Percentiles rank a stretch among this genome's conserved stretches.
phyloP scores from a whole-genome alignment of 2,797 vertebrate species.

The Loris lydekkerianus region DNA sequence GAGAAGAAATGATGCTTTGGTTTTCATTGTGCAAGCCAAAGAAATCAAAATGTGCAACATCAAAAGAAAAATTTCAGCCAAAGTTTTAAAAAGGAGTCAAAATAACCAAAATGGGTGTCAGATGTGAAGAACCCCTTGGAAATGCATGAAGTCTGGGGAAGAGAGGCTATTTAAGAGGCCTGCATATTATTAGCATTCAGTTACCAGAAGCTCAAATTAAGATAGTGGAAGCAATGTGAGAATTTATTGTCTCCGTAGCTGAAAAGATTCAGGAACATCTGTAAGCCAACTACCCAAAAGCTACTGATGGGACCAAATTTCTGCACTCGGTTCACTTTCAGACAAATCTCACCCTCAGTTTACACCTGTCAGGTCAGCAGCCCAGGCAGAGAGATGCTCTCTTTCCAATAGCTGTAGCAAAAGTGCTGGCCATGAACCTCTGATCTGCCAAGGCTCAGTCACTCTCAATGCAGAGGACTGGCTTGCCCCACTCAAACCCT shows the following conservation, averaged over 20 bases:
- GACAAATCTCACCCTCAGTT: not conserved
- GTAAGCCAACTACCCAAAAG: not conserved
- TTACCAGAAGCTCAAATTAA: not conserved
- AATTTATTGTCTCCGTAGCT: not conserved
- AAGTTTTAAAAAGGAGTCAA: not conserved
- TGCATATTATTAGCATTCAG: not conserved
- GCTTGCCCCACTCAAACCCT: not conserved
- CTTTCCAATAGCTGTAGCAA: not conserved
- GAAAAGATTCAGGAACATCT: not conserved
- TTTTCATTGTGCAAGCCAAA: not conserved
- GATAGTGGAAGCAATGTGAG: not conserved
- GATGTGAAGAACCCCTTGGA: not conserved
- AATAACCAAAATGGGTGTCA: not conserved
- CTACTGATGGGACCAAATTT: not conserved
- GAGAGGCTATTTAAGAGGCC: not conserved
- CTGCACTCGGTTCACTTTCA: not conserved
- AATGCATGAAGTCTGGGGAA: not conserved
- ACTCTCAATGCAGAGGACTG: not conserved
- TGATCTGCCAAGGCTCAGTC: not conserved
- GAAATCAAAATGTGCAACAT: not conserved
- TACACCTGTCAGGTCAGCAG: not conserved
- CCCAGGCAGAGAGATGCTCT: not conserved
- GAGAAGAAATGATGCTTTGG: not conserved
- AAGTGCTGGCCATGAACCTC: not conserved
- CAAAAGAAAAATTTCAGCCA: not conserved